These are phyloP conservation scores for Hyalella azteca DNA, from an alignment of 2,888 invertebrate species.

Conservation along the genomic window DNA sequence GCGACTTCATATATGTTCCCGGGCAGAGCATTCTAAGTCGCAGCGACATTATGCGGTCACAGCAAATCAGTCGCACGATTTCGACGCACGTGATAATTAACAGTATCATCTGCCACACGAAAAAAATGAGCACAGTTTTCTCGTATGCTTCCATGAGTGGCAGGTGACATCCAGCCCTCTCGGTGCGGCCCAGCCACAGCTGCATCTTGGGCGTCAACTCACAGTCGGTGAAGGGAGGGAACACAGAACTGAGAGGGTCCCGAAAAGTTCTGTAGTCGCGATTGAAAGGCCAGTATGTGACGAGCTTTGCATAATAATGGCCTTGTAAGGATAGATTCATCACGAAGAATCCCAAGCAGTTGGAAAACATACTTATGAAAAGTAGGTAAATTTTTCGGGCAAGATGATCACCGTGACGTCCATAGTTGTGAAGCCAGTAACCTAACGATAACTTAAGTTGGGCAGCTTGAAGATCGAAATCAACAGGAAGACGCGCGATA, in stretches of 20 bases:
- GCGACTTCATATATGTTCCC: neutral
- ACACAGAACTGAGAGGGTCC: slow-evolving; percentile 34
- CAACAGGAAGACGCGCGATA: neutral
- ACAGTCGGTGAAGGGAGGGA: slow-evolving; percentile 40
- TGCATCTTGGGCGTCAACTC: slow-evolving; percentile 39
- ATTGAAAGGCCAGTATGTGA: slow-evolving; percentile 23
- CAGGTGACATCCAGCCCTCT: slow-evolving; percentile 39
- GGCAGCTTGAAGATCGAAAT: neutral
- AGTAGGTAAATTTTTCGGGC: neutral
- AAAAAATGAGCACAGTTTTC: slow-evolving; percentile 38
- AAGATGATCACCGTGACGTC: slow-evolving; percentile 8
- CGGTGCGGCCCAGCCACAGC: neutral
- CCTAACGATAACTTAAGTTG: neutral
- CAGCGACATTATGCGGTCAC: neutral
- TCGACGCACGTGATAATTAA: neutral
- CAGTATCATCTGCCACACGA: slow-evolving; percentile 32
- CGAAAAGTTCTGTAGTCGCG: slow-evolving; percentile 22
- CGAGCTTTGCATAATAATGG: slow-evolving; percentile 11
- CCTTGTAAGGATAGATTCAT: slow-evolving; percentile 33
- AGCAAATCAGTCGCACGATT: neutral
- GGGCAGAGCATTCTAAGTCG: slow-evolving; percentile 13
- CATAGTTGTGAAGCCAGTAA: slow-evolving; percentile 34
- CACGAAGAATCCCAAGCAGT: slow-evolving; percentile 16
- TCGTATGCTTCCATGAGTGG: slow-evolving; percentile 44
- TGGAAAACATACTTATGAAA: slow-evolving; percentile 1